Percentiles rank a stretch among this genome's conserved stretches.
These are phyloP conservation scores for Neogobius melanostomus DNA, from an alignment of 2,113 vertebrate genomes.

Conservation along the genomic window DNA sequence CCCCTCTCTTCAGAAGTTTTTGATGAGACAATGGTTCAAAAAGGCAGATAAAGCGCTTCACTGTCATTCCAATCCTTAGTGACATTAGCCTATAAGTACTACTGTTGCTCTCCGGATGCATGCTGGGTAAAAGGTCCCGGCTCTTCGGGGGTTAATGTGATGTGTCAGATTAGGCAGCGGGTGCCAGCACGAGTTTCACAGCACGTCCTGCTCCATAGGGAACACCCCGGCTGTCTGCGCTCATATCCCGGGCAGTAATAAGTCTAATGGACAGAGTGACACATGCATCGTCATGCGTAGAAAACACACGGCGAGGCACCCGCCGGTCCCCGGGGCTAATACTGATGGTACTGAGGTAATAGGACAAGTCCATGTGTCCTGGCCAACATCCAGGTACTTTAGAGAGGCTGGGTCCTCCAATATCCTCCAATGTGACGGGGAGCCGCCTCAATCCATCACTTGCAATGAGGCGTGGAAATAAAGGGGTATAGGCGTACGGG, in stretches of 20 bases:
- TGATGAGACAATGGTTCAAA: slow-evolving; percentile 9
- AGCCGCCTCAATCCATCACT: slow-evolving; percentile 10
- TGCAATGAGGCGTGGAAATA: too few relatives aligned
- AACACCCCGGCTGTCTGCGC: slow-evolving; percentile 55
- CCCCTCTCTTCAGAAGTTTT: not conserved
- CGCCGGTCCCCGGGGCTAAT: not conserved
- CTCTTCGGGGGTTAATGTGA: slow-evolving; percentile 45
- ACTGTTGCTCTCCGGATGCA: slow-evolving; percentile 16
- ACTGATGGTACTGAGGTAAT: slow-evolving; percentile 30
- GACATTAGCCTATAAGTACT: slow-evolving; percentile 19
- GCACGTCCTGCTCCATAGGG: slow-evolving; percentile 47
- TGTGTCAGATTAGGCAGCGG: slow-evolving; percentile 64
- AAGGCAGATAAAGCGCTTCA: slow-evolving; percentile 7
- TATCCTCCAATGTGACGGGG: slow-evolving; percentile 1
- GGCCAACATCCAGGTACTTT: slow-evolving; percentile 10
- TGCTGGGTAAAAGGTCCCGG: slow-evolving; percentile 23
- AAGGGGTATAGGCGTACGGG: too few relatives aligned
- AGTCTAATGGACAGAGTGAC: slow-evolving; percentile 64
- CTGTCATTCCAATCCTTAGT: slow-evolving; percentile 6
- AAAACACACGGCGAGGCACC: slow-evolving; percentile 20
- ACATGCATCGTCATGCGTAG: slow-evolving; percentile 42
- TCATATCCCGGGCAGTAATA: slow-evolving; percentile 54
- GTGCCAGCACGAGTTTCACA: slow-evolving; percentile 56
- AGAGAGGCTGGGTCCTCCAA: not conserved
- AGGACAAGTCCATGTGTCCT: slow-evolving; percentile 15